Evolutionary conservation across 2,113 vertebrate genomes (phyloP).

Genomic region (Cichladusa arquata): DNA sequence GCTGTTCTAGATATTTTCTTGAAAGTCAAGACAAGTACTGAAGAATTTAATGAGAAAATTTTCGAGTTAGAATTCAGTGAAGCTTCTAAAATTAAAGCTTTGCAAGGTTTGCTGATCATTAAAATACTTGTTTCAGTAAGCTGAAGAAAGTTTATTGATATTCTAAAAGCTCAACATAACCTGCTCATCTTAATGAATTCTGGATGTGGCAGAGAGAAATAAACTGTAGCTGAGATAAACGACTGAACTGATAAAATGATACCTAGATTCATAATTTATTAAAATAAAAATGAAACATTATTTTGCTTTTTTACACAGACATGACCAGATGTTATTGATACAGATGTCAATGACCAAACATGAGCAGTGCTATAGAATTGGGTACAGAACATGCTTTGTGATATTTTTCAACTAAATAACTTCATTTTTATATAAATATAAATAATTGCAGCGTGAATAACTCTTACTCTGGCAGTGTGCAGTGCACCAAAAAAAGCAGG

Average conservation of each 20-base stretch:
- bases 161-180: neutral
- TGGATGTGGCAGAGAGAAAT: neutral
- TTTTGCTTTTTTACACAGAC: neutral
- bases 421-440: neutral
- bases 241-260: neutral
- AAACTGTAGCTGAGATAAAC: neutral
- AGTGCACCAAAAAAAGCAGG: neutral
- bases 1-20: neutral
- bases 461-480: neutral
- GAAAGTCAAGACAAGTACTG: neutral
- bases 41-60: neutral
- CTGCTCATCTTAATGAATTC: neutral
- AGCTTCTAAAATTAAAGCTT: neutral
- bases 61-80: neutral
- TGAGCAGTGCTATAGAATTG: neutral
- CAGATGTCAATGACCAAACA: neutral
- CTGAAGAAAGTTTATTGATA: neutral
- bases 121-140: neutral
- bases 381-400: neutral
- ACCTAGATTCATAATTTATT: neutral
- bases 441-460: neutral
- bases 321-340: neutral
- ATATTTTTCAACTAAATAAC: neutral
- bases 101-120: neutral
- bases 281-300: neutral